A percentile compares a stretch with the other conserved stretches of the same genome.
Evolutionary conservation across 2,113 vertebrate genomes (phyloP).

Genomic region (Myotis yumanensis): DNA sequence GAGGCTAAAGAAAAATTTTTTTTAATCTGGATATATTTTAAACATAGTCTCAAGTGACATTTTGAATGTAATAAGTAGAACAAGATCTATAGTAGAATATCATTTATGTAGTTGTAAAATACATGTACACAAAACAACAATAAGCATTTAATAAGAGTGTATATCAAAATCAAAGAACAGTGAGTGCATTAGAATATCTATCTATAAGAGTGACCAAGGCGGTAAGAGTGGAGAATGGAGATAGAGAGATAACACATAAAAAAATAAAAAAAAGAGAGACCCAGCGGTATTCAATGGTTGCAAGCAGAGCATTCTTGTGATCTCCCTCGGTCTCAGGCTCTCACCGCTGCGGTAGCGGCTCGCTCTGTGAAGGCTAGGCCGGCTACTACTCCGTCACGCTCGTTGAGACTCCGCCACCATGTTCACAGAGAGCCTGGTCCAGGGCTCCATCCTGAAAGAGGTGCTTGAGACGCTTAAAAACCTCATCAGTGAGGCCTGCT

Average conservation of each 20-base stretch:
- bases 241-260: background rate
- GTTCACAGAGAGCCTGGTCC: background rate
- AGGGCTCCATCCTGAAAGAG: background rate
- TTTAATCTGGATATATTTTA: background rate
- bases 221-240: background rate
- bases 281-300: too few species aligned
- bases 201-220: background rate
- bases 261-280: accelerated
- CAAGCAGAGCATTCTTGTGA: background rate
- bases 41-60: background rate
- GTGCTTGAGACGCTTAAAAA: background rate
- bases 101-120: background rate
- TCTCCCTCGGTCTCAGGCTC: background rate
- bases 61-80: background rate
- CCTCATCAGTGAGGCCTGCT: background rate
- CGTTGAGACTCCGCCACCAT: background rate
- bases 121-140: background rate
- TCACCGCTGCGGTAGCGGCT: background rate
- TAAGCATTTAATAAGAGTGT: background rate
- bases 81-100: background rate
- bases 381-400: background rate
- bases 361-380: background rate
- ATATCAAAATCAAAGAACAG: background rate
- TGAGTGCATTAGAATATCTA: background rate
- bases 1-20: background rate